These are phyloP conservation scores for Campoplex capitator DNA, from an alignment of 2,888 invertebrate species.

Conservation along the genomic window DNA sequence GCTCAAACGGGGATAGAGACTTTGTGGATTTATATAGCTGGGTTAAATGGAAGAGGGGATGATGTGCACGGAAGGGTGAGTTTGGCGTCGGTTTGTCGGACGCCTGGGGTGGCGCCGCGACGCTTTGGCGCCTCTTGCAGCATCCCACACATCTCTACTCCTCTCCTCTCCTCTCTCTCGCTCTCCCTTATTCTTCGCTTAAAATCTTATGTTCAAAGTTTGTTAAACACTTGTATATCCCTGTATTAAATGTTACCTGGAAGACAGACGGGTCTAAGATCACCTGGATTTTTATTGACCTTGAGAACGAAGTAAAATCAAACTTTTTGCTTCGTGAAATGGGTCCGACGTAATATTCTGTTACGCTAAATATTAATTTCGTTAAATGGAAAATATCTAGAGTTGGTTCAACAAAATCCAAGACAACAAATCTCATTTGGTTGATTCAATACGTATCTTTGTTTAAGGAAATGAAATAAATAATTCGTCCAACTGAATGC, in stretches of 20 bases:
- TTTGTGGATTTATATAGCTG: slow-evolving; percentile 57
- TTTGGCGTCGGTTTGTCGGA: slow-evolving; percentile 83
- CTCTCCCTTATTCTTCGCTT: slow-evolving; percentile 19
- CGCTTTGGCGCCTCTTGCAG: slow-evolving; percentile 83
- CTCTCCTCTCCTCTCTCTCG: slow-evolving; percentile 9
- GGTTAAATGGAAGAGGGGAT: slow-evolving; percentile 46
- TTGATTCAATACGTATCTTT: too few relatives aligned
- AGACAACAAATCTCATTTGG: too few relatives aligned
- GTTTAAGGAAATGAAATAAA: too few relatives aligned
- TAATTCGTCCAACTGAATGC: too few relatives aligned
- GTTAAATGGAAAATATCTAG: too few relatives aligned
- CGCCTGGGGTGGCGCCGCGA: slow-evolving; percentile 84
- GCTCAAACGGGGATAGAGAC: slow-evolving; percentile 50
- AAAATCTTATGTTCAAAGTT: slow-evolving; percentile 36
- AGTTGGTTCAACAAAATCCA: too few relatives aligned
- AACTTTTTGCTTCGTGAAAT: neutral
- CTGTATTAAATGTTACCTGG: neutral
- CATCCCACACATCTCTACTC: slow-evolving; percentile 61
- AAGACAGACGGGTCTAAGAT: neutral
- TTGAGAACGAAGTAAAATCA: neutral
- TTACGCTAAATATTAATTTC: too few relatives aligned
- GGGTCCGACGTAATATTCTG: too few relatives aligned
- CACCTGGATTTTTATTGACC: neutral
- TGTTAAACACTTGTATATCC: slow-evolving; percentile 47
- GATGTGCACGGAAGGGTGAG: slow-evolving; percentile 72